phyloP scores from a whole-genome alignment of 2,113 vertebrate genomes.

The Mobula hypostoma region DNA sequence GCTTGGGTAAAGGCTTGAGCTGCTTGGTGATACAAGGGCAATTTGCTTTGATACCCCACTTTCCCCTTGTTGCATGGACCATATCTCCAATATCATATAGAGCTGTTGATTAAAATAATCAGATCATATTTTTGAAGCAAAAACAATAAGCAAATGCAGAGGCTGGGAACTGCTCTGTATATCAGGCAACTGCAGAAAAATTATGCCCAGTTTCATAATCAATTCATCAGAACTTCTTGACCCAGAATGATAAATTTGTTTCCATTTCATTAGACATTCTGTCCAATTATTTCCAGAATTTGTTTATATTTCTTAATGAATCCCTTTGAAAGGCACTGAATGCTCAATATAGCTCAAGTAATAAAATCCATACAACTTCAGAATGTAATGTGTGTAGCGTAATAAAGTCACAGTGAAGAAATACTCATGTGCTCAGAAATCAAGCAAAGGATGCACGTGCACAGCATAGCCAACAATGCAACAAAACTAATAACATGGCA shows the following conservation, averaged over 20 bases:
- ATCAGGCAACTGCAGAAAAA: no score
- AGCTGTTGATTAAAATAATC: slow-evolving; percentile 54
- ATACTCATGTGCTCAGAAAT: background rate
- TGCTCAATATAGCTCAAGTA: background rate
- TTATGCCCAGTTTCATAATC: no score
- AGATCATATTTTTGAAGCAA: background rate
- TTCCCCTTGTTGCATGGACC: slow-evolving; percentile 93
- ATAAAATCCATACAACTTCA: background rate
- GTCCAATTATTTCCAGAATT: no score
- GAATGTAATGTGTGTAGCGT: background rate
- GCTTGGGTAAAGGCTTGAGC: slow-evolving; percentile 77
- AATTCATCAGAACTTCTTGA: no score
- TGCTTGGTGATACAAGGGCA: slow-evolving; percentile 92
- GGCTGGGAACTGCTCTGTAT: no score
- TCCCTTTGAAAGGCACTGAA: no score
- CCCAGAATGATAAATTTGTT: no score
- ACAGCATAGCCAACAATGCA: background rate
- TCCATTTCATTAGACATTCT: no score
- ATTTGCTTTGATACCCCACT: slow-evolving; percentile 98
- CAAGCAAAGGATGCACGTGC: background rate
- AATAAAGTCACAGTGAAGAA: background rate
- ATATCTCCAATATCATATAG: slow-evolving; percentile 97
- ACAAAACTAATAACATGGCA: background rate
- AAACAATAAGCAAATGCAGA: no score
- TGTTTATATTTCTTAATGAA: no score